phyloP scores from a whole-genome alignment of 2,888 invertebrate species.

The Tuberolachnus salignus region DNA sequence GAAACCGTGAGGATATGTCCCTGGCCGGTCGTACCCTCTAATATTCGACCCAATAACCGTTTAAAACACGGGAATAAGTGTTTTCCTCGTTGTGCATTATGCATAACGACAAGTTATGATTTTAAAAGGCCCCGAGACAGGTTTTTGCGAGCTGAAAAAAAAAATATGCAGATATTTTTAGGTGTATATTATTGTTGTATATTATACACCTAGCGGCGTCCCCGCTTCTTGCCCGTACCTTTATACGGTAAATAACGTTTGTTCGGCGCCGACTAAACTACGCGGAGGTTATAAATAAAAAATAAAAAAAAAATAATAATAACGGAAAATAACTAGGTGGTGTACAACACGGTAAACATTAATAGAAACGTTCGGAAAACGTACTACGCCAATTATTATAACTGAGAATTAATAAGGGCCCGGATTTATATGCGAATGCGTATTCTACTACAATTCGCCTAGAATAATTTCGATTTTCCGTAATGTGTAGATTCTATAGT shows the following conservation, averaged over 20 bases:
- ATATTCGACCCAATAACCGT: slow-evolving; percentile 53
- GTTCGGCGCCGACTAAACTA: not conserved
- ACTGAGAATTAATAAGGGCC: too few species aligned
- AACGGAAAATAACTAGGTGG: not conserved
- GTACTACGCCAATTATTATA: too few species aligned
- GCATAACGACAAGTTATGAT: slow-evolving; percentile 54
- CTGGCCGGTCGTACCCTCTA: slow-evolving; percentile 48
- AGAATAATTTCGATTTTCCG: too few species aligned
- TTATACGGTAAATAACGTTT: slow-evolving; percentile 11
- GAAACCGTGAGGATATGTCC: slow-evolving; percentile 50
- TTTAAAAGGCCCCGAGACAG: slow-evolving; percentile 39
- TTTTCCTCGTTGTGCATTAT: slow-evolving; percentile 48
- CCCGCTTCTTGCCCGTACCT: not conserved
- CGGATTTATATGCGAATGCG: too few species aligned
- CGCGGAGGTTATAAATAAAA: slow-evolving; percentile 11
- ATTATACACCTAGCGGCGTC: not conserved
- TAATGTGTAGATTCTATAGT: too few species aligned
- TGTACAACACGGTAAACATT: not conserved
- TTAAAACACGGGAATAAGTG: slow-evolving; percentile 53
- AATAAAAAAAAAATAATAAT: too few species aligned
- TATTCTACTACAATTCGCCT: too few species aligned
- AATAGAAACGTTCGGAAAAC: not conserved
- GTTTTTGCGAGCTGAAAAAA: slow-evolving; percentile 28
- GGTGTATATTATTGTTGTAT: not conserved
- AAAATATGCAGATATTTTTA: not conserved